Base-by-base conservation (phyloP, 1,140 invertebrate species). In the Apis laboriosa region DNA sequence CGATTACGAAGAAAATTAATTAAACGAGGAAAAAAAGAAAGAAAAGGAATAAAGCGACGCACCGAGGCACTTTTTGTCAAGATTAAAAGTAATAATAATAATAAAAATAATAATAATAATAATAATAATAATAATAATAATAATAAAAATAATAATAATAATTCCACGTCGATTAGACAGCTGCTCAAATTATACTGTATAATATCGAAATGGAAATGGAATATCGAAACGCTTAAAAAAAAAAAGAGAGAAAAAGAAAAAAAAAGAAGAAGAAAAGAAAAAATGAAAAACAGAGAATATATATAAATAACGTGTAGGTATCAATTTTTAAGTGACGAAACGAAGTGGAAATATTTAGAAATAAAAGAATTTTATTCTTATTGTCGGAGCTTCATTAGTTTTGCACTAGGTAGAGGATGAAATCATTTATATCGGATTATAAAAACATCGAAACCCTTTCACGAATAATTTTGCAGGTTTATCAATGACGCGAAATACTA, bases 371-470 rank as follows among this genome's bases (percentile, higher is more conserved):
- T 53, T 71, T 28, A 60, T 79, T 61, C 56, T 51, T 66, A 28
- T 9, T 24, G 56, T 60, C 24, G 56, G 17, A 7, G 53, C 51
- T 34, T 68, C 64, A 61, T 82, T 61, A 68, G 55, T 82, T 77
- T 70, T 21, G 43, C 56, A 17, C 7, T 34, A 63, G 28, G 15
- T 58, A 72, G 24, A 7, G 13, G 21, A 66, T 11, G 53, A 34
- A 43, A 67, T 17, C 72, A 55, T 68, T 67, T 68, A 77, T 68
- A 68, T 82, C 70, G 56, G 28, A 43, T 34, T 9, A 34, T 60
- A 67, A 77, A 77, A 82, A 77, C 80, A 82, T 2, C 56, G 49
- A 76, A 82, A 77, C 15, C 24, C 73, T 76, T 82, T 82, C 74
- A 75, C 61, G 24, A 51, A 49, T 61, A 77, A 81, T 81, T 81